These are phyloP conservation scores for Chloroceryle amazona DNA, from an alignment of 2,797 vertebrate genomes.

Conservation along the genomic window DNA sequence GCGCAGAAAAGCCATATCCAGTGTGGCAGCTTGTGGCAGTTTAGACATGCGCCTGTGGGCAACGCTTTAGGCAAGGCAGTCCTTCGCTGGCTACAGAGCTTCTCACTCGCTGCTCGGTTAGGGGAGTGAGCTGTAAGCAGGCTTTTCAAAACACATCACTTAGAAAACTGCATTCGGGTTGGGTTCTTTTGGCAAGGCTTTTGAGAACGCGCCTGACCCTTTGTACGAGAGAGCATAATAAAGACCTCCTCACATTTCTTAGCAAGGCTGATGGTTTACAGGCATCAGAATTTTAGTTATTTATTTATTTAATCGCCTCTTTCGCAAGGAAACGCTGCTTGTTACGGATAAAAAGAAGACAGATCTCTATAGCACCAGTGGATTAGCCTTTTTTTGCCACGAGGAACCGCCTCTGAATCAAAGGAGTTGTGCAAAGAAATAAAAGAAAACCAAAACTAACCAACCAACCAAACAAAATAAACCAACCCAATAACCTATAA, in stretches of 20 bases:
- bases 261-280: constrained; percentile 65
- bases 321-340: constrained; percentile 53
- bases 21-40: constrained; percentile 71
- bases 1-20: constrained; percentile 82
- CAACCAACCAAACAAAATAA: constrained; percentile 58
- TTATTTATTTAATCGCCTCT: not conserved
- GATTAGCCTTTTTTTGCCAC: constrained; percentile 72
- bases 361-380: constrained; percentile 50
- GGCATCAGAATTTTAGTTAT: constrained; percentile 31
- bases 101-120: constrained; percentile 67
- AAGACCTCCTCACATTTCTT: constrained; percentile 38
- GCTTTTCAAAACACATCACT: constrained; percentile 76
- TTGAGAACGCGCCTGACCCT: constrained; percentile 63
- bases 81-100: constrained; percentile 72
- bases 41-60: constrained; percentile 77
- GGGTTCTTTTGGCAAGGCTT: constrained; percentile 71
- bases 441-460: constrained; percentile 37
- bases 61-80: constrained; percentile 74
- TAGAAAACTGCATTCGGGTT: constrained; percentile 60
- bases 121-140: constrained; percentile 72
- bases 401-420: constrained; percentile 74
- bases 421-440: constrained; percentile 60
- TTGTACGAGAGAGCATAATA: constrained; percentile 37
- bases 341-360: constrained; percentile 52
- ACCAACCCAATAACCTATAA: constrained; percentile 15